Conservation (phyloP, 2,113 vertebrate species). For the Tetrao urogallus region DNA sequence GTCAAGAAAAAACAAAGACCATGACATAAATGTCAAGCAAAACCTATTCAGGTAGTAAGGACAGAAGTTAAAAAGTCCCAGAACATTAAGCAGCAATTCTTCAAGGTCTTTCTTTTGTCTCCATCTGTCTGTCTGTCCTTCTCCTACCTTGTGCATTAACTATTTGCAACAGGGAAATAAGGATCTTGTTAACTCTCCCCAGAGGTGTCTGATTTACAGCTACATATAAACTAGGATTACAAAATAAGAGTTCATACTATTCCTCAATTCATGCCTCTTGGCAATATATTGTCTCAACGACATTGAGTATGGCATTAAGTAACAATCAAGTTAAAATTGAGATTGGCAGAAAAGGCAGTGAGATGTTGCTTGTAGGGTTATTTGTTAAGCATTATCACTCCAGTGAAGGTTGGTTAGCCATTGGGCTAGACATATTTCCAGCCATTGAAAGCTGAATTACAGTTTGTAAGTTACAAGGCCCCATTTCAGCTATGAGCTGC, state of each 20-base stretch:
- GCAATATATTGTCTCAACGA: background rate
- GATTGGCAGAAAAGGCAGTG: constrained; percentile 47
- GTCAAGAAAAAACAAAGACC: background rate
- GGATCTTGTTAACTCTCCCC: background rate
- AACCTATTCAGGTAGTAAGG: background rate
- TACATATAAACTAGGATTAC: background rate
- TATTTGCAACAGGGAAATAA: background rate
- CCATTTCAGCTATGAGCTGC: background rate
- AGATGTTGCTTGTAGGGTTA: background rate
- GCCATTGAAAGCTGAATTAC: background rate
- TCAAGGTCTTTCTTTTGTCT: background rate
- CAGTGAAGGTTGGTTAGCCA: constrained; percentile 11
- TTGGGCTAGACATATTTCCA: constrained; percentile 36
- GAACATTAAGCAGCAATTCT: background rate
- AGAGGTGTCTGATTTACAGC: background rate
- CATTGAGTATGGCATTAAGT: background rate
- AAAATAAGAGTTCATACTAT: background rate
- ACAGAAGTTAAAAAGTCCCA: background rate
- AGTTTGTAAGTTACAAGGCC: background rate
- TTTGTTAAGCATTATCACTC: constrained; percentile 48
- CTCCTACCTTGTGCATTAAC: background rate
- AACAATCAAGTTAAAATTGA: constrained; percentile 56
- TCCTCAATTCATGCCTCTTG: background rate
- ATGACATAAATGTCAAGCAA: background rate
- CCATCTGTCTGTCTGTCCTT: background rate